Evolutionary conservation across 2,113 vertebrate genomes (phyloP).

Genomic region (Mormyrus iriodes): DNA sequence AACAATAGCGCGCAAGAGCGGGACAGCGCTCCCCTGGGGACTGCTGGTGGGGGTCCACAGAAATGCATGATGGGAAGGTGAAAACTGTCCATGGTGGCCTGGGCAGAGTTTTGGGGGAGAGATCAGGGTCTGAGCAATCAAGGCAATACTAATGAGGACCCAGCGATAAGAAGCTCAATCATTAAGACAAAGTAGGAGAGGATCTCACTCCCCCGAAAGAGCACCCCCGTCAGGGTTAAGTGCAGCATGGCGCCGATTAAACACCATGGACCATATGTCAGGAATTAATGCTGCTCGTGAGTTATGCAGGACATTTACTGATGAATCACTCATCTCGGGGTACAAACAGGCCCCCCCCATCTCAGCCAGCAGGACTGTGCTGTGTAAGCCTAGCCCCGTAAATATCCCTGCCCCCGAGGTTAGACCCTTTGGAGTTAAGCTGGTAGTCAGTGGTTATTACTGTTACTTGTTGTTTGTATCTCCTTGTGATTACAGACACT

Average conservation of each 20-base stretch:
- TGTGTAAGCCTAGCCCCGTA: too few relatives aligned
- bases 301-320: not conserved
- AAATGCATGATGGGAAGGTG: constrained; percentile 9
- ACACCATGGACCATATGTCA: not conserved
- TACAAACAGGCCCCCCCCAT: not conserved
- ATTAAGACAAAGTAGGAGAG: not conserved
- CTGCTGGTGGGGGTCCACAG: too few relatives aligned
- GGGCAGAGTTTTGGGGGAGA: not conserved
- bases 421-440: not conserved
- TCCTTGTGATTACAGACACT: not conserved
- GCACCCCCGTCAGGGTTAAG: not conserved
- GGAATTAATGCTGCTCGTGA: too few relatives aligned
- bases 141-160: not conserved
- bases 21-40: not conserved
- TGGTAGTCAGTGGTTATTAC: not conserved
- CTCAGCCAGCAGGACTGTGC: too few relatives aligned
- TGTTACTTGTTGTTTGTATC: not conserved
- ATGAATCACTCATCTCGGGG: not conserved
- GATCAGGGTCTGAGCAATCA: not conserved
- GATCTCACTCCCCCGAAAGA: not conserved
- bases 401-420: too few relatives aligned
- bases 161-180: not conserved
- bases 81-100: not conserved
- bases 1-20: not conserved
- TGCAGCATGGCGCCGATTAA: not conserved